phyloP scores from a whole-genome alignment of 2,888 invertebrate species.

The Parascotia fuliginaria region DNA sequence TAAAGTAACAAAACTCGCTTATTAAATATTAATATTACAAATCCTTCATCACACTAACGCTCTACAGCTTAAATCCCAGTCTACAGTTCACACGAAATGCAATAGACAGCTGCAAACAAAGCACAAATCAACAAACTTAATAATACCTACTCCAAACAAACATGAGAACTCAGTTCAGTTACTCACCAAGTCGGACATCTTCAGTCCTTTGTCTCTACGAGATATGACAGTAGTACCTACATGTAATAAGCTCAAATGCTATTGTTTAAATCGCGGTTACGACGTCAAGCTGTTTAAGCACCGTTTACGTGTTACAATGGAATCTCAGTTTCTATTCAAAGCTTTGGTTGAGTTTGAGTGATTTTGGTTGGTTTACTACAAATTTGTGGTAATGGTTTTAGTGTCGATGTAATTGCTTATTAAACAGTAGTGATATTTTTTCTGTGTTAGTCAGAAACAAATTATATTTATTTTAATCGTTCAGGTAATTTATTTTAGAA shows the following conservation, averaged over 20 bases:
- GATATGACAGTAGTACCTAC: conserved; percentile 47
- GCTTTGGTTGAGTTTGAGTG: conserved; percentile 19
- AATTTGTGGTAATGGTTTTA: conserved; percentile 18
- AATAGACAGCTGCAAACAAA: neutral
- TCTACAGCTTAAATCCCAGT: neutral
- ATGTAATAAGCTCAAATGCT: conserved; percentile 59
- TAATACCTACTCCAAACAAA: conserved; percentile 27
- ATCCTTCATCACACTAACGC: no score
- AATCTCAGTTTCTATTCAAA: conserved; percentile 37
- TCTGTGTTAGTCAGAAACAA: no score
- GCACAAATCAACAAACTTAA: conserved; percentile 1
- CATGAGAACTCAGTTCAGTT: conserved; percentile 12
- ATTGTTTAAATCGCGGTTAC: conserved; percentile 60
- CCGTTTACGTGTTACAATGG: conserved; percentile 38
- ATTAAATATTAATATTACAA: no score
- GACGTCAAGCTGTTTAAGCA: conserved; percentile 21
- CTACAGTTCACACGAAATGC: neutral
- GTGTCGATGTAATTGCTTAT: no score
- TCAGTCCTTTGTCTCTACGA: conserved; percentile 38
- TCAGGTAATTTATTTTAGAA: no score
- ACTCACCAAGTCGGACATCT: conserved; percentile 29
- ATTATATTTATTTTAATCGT: no score
- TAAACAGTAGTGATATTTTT: no score
- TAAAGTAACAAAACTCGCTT: no score
- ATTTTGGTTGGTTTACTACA: conserved; percentile 16